Conservation (phyloP, 1,140 invertebrate species). For the Musca domestica region DNA sequence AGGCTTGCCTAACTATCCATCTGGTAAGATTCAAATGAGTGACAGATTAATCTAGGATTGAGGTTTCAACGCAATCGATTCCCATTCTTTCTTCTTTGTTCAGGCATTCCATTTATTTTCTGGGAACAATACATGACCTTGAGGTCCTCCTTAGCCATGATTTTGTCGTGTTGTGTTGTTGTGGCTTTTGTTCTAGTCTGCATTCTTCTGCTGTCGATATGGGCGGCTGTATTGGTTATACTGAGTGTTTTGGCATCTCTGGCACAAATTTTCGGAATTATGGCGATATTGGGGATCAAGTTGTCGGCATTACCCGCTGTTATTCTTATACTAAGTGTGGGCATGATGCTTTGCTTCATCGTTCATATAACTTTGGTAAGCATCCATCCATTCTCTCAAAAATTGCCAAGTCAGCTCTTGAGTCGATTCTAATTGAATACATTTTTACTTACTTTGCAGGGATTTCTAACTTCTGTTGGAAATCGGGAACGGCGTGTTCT, state of each 20-base stretch:
- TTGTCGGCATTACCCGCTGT: conserved; percentile 89
- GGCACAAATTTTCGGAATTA: conserved; percentile 82
- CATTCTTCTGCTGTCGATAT: conserved; percentile 75
- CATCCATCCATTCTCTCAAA: conserved; percentile 31
- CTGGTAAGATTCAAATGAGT: conserved; percentile 43
- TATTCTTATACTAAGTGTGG: conserved; percentile 81
- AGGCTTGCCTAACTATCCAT: conserved; percentile 94
- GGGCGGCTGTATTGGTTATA: conserved; percentile 78
- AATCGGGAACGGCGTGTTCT: conserved; percentile 72
- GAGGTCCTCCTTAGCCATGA: conserved; percentile 72
- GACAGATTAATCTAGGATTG: too few relatives aligned
- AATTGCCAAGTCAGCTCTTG: not conserved
- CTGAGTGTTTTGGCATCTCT: conserved; percentile 72
- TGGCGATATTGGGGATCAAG: conserved; percentile 83
- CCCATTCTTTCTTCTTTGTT: not conserved
- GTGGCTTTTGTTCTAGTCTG: conserved; percentile 73
- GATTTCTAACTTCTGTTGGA: conserved; percentile 87
- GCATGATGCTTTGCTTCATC: conserved; percentile 84
- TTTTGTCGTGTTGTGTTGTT: conserved; percentile 74
- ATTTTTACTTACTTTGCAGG: conserved; percentile 58
- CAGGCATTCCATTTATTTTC: conserved; percentile 92
- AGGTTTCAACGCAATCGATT: not conserved
- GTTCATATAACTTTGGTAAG: conserved; percentile 82
- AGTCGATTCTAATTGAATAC: too few relatives aligned
- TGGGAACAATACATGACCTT: conserved; percentile 97